These are phyloP conservation scores for Myrmecophaga tridactyla DNA, from an alignment of 2,113 vertebrate genomes.

Conservation along the genomic window DNA sequence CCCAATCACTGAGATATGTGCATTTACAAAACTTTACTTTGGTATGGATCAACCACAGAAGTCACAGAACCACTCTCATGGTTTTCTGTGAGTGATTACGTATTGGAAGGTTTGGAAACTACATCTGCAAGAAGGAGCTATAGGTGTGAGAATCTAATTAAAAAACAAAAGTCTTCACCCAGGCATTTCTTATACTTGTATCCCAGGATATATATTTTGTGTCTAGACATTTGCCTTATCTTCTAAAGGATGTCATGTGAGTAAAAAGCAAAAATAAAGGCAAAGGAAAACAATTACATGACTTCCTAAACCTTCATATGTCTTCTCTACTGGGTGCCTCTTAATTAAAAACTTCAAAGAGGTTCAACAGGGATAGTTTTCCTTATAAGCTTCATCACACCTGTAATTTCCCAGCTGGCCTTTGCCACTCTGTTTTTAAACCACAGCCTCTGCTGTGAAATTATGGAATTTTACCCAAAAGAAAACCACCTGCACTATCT, in stretches of 20 bases:
- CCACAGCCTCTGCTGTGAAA: not conserved
- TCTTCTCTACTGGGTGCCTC: not conserved
- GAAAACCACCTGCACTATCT: constrained; percentile 47
- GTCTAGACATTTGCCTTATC: not conserved
- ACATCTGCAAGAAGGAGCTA: not conserved
- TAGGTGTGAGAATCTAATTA: not conserved
- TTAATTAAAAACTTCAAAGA: constrained; percentile 38
- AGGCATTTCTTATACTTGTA: not conserved
- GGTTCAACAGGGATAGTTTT: not conserved
- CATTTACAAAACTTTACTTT: not conserved
- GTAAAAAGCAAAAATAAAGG: constrained; percentile 21
- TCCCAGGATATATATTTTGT: not conserved
- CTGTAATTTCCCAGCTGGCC: constrained; percentile 37
- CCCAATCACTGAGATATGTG: not conserved
- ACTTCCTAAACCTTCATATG: not conserved
- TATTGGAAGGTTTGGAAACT: not conserved
- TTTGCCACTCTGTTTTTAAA: constrained; percentile 3
- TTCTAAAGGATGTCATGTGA: not conserved
- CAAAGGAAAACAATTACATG: not conserved
- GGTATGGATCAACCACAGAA: not conserved
- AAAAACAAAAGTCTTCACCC: not conserved
- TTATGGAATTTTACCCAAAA: constrained; percentile 2
- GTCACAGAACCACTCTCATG: not conserved
- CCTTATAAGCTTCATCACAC: not conserved
- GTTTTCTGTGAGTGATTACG: not conserved